A percentile compares a stretch with the other conserved stretches of the same genome.
Evolutionary conservation across 1,140 invertebrate species (phyloP).

Genomic region (Chironomus striatipennis): DNA sequence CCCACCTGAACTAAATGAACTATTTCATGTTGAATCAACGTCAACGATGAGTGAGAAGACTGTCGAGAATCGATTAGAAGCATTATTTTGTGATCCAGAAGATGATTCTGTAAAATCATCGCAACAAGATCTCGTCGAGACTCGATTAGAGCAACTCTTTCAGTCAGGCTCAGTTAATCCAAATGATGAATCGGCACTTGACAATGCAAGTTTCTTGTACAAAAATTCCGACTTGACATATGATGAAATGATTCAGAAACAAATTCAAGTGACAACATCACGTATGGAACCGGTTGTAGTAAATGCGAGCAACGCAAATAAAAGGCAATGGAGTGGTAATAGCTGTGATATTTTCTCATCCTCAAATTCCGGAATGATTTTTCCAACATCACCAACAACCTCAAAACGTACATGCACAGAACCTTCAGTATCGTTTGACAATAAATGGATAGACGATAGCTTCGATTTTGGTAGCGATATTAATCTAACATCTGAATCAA

Average conservation of each 20-base stretch:
- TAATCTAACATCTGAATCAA: conserved; percentile 22
- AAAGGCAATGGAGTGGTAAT: conserved; percentile 25
- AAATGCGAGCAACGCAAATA: conserved; percentile 26
- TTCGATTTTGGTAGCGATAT: conserved; percentile 9
- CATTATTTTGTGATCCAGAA: conserved; percentile 38
- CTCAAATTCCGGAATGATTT: background rate
- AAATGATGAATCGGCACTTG: background rate
- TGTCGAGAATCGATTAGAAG: conserved; percentile 37
- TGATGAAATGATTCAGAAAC: conserved; percentile 28
- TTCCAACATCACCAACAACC: conserved; percentile 28
- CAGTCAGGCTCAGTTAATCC: conserved; percentile 34
- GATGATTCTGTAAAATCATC: conserved; percentile 27
- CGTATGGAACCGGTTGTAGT: background rate
- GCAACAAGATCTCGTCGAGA: conserved; percentile 34
- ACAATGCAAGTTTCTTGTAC: conserved; percentile 18
- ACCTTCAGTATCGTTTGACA: conserved; percentile 17
- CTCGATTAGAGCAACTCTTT: conserved; percentile 38
- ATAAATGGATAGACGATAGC: conserved; percentile 25
- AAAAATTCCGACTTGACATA: conserved; percentile 33
- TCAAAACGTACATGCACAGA: conserved; percentile 25
- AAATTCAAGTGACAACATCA: conserved; percentile 17
- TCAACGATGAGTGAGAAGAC: conserved; percentile 29
- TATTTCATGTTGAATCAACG: background rate
- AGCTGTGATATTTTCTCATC: conserved; percentile 4
- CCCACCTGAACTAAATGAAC: background rate